These are phyloP conservation scores for Sylvia atricapilla DNA, from an alignment of 2,113 vertebrate genomes.

Conservation along the genomic window DNA sequence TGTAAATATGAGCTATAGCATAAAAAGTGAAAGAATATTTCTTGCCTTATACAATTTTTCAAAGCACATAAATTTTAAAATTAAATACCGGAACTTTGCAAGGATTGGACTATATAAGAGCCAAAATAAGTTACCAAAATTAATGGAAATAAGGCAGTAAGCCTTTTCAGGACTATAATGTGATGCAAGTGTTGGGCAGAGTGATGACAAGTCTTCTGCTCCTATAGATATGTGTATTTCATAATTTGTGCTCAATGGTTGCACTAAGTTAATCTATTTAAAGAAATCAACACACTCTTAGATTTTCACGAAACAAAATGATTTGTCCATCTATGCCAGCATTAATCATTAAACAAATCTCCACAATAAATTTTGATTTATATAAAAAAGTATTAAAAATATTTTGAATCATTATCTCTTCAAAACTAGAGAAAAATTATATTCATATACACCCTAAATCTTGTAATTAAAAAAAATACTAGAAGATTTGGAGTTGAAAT, in stretches of 20 bases:
- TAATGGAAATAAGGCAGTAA: conserved; percentile 34
- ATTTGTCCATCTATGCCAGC: background rate
- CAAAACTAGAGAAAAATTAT: background rate
- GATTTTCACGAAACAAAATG: background rate
- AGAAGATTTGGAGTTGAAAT: background rate
- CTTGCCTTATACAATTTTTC: conserved; percentile 28
- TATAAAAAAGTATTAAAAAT: background rate
- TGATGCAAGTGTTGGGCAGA: conserved; percentile 42
- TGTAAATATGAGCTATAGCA: conserved; percentile 20
- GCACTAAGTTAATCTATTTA: background rate
- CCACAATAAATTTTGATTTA: background rate
- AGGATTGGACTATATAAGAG: conserved; percentile 2
- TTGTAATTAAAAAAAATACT: background rate
- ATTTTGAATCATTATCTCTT: background rate
- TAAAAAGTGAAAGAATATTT: conserved; percentile 45
- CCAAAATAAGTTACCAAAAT: conserved; percentile 44
- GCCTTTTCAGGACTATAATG: conserved; percentile 4
- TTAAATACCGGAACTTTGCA: background rate
- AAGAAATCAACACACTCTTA: background rate
- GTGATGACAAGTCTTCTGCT: conserved; percentile 28
- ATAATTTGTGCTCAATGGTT: background rate
- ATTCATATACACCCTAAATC: background rate
- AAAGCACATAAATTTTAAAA: conserved; percentile 51
- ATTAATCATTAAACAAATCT: background rate
- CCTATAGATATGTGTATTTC: background rate